Evolutionary conservation across 2,797 vertebrate genomes (phyloP).

Genomic region (Gallinago nigripennis): DNA sequence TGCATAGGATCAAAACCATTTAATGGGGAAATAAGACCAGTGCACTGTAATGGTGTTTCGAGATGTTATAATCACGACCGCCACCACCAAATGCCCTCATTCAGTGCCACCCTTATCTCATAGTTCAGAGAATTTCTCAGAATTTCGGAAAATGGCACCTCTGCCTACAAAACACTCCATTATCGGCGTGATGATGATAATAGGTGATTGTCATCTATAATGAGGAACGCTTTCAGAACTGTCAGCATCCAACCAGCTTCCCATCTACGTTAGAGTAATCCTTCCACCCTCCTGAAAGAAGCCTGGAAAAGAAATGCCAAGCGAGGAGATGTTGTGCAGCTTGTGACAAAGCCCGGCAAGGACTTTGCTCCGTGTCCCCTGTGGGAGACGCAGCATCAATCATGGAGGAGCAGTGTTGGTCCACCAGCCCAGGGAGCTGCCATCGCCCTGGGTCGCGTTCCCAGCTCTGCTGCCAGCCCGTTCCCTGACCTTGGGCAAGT

Average conservation of each 20-base stretch:
- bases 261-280: not conserved
- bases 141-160: conserved; percentile 48
- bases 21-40: conserved; percentile 21
- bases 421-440: not conserved
- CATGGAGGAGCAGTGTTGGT: not conserved
- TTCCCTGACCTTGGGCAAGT: conserved; percentile 36
- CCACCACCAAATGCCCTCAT: not conserved
- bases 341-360: not conserved
- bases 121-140: conserved; percentile 9
- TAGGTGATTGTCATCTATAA: conserved; percentile 48
- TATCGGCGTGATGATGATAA: not conserved
- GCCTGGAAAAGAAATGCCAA: not conserved
- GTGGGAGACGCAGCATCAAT: not conserved
- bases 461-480: not conserved
- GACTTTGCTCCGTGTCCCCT: not conserved
- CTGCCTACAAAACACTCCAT: conserved; percentile 48
- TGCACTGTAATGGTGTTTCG: not conserved
- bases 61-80: not conserved
- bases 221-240: conserved; percentile 46
- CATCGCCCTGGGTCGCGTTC: not conserved
- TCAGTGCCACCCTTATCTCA: not conserved
- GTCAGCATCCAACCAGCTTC: conserved; percentile 25
- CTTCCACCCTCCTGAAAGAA: not conserved
- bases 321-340: not conserved
- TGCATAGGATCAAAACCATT: not conserved